Percentiles rank a stretch among this genome's conserved stretches.
These are phyloP conservation scores for Cotesia congregata DNA, from an alignment of 2,888 invertebrate species.

Conservation along the genomic window DNA sequence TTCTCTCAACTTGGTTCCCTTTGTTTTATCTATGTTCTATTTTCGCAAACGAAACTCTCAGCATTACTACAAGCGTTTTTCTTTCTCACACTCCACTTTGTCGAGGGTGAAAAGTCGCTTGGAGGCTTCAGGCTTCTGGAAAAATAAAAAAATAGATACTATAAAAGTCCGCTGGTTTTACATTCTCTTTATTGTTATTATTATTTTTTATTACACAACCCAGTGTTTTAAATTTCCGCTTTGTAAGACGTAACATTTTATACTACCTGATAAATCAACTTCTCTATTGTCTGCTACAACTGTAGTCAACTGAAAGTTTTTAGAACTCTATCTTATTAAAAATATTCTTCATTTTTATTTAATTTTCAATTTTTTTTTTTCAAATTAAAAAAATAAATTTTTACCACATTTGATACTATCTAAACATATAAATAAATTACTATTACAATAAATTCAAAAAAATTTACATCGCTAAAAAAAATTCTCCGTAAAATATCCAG, in stretches of 20 bases:
- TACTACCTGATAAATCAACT: constrained; percentile 25
- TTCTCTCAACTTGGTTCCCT: constrained; percentile 41
- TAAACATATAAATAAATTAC: too few relatives aligned
- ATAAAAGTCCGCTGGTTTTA: constrained; percentile 19
- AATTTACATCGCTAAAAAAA: background rate
- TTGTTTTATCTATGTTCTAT: constrained; percentile 48
- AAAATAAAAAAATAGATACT: constrained; percentile 25
- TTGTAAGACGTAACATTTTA: background rate
- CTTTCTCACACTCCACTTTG: constrained; percentile 43
- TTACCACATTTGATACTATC: too few relatives aligned
- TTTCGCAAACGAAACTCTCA: constrained; percentile 52
- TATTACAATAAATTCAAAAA: background rate
- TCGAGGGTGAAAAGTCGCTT: constrained; percentile 47
- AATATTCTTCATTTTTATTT: background rate
- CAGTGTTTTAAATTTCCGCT: constrained; percentile 24
- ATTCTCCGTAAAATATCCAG: background rate
- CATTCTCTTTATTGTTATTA: constrained; percentile 9
- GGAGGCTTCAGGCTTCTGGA: constrained; percentile 38
- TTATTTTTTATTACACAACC: constrained; percentile 7
- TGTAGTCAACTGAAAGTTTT: background rate
- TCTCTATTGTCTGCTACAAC: constrained; percentile 1
- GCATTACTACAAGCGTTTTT: constrained; percentile 44
- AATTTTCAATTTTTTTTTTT: background rate
- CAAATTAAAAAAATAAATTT: too few relatives aligned
- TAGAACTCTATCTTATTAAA: background rate